Conservation (phyloP, 2,797 vertebrate genomes). For the Rallus crepitans region DNA sequence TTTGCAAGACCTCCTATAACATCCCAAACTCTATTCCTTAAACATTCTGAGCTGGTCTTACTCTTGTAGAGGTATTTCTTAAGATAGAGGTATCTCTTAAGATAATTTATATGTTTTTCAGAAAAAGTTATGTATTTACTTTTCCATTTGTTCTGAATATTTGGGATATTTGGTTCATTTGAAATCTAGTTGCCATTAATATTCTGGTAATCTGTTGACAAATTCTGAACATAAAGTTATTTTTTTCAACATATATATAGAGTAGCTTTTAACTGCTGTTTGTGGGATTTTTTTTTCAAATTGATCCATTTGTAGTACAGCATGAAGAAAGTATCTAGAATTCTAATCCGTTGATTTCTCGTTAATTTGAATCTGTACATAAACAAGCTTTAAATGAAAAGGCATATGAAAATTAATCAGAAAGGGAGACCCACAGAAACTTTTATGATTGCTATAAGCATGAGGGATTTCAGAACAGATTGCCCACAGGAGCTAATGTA, state of each 20-base stretch:
- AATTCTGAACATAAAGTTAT: not conserved
- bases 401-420: not conserved
- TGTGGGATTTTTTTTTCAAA: not conserved
- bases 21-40: not conserved
- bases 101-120: not conserved
- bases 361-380: not conserved
- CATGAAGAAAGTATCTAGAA: conserved; percentile 11
- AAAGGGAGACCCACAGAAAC: not conserved
- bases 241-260: not conserved
- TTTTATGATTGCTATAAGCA: not conserved
- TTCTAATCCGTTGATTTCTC: conserved; percentile 15
- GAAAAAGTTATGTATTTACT: not conserved
- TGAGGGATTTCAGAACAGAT: not conserved
- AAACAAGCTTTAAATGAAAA: conserved; percentile 6
- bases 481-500: not conserved
- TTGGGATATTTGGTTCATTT: not conserved
- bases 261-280: not conserved
- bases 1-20: not conserved
- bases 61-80: not conserved
- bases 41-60: not conserved
- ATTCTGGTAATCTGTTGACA: not conserved
- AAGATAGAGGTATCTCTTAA: not conserved
- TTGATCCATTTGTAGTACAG: not conserved
- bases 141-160: not conserved
- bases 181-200: not conserved